Evolutionary conservation across 2,888 invertebrate genomes (phyloP), one percentile per base, ranked within the genome.

Genomic region (Rapana venosa): DNA sequence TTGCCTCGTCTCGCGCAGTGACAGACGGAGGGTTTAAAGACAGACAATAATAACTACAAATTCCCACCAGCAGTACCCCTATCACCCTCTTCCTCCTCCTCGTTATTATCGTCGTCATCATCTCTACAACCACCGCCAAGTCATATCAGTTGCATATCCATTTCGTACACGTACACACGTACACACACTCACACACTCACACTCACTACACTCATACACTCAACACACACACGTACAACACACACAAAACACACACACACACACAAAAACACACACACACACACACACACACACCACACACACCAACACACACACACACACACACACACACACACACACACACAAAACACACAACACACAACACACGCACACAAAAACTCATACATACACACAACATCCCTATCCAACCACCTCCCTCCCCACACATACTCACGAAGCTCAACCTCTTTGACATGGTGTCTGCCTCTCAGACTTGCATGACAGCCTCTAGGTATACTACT

Each of bases 281-380:
- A 5, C 77, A 15, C 77, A 15, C 77, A 15, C 77, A 15, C 77
- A 15, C 77, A 15, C 77, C 77, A 15, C 77, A 77, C 77, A 77
- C 77, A 77, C 77, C 8, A 11, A 15, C 77, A 77, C 77, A 77
- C 77, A 77, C 77, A 77, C 77, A 77, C 77, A 15, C 77, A 77
- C 77, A 77, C 77, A 77, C 77, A 77, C 77, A 77, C 77, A 77
- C 77, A 77, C 77, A 77, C 77, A 15, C 77, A 77, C 77, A 77
- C 77, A 77, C 77, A 77, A 11, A 11, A 77, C 77, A 77, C 77
- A 77, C 77, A 77, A 15, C 32, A 15, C 8, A 15, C 8, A 15
- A 30, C 84, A 22, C 84, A 30, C 84, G 8, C 84, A 30, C 84
- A 30, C 84, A 30, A 8, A 30, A 15, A 30, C 84, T 84, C 84